phyloP scores from a whole-genome alignment of 2,888 invertebrate genomes.

The Tenthredo notha region DNA sequence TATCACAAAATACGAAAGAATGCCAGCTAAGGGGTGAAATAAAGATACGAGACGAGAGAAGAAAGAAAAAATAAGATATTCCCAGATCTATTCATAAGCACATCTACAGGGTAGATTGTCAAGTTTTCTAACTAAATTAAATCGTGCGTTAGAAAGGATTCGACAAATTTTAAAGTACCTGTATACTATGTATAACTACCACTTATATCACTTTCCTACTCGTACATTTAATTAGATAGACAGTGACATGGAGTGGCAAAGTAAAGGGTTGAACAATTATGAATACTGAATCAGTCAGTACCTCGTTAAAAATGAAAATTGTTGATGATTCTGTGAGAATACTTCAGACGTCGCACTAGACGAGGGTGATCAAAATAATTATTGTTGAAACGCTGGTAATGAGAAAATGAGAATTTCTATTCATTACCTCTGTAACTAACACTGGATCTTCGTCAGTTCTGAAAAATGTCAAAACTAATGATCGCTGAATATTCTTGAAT shows the following conservation, averaged over 20 bases:
- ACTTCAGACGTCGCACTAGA: neutral
- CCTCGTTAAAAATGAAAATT: constrained; percentile 30
- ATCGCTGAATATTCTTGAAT: constrained; percentile 8
- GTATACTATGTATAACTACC: neutral
- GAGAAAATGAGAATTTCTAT: neutral
- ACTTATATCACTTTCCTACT: neutral
- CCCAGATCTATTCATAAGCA: too few relatives aligned
- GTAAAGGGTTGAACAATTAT: neutral
- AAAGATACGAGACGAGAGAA: neutral
- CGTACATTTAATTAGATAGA: neutral
- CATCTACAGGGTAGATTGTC: neutral
- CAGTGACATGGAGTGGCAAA: neutral
- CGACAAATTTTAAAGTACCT: neutral
- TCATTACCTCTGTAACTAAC: neutral
- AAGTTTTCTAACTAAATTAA: neutral
- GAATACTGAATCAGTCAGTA: neutral
- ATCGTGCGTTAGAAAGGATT: neutral
- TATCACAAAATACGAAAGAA: neutral
- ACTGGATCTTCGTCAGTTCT: neutral
- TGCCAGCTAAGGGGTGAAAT: neutral
- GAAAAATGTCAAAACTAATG: neutral
- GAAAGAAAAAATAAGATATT: neutral
- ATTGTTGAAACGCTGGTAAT: neutral
- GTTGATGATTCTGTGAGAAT: neutral
- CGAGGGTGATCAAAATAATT: neutral